These are phyloP conservation scores for Eulithis prunata DNA, from an alignment of 2,888 invertebrate genomes.

Conservation along the genomic window DNA sequence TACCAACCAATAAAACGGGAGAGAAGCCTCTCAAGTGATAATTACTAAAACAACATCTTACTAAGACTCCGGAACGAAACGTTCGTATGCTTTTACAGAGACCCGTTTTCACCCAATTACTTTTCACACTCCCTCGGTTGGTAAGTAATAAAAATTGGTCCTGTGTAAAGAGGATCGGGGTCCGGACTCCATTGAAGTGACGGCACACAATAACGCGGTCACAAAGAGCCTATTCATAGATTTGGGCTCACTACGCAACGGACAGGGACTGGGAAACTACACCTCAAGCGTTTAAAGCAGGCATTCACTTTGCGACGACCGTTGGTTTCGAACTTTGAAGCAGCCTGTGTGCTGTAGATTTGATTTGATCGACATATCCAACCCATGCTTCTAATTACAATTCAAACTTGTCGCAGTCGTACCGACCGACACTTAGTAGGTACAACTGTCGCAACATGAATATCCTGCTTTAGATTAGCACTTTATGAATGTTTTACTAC, in stretches of 20 bases:
- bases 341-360: no score
- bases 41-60: neutral
- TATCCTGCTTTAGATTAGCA: constrained; percentile 6
- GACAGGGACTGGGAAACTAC: constrained; percentile 25
- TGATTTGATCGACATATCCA: no score
- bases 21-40: neutral
- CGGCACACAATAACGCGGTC: constrained; percentile 57
- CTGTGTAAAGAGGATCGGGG: constrained; percentile 50
- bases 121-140: constrained; percentile 25
- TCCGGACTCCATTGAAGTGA: constrained; percentile 52
- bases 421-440: no score
- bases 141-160: constrained; percentile 50
- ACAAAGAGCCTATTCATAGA: constrained; percentile 62
- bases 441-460: no score
- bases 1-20: neutral
- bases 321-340: no score
- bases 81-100: constrained; percentile 10
- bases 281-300: constrained; percentile 10
- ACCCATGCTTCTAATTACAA: no score
- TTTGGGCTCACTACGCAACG: constrained; percentile 50
- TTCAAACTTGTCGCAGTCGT: no score
- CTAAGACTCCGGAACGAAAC: neutral
- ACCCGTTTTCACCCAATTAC: constrained; percentile 31
- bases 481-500: constrained; percentile 23
- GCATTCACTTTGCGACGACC: no score